A percentile compares a stretch with the other conserved stretches of the same genome.
Evolutionary conservation across 2,797 vertebrate genomes (phyloP).

Genomic region (Premnoplex brunnescens): DNA sequence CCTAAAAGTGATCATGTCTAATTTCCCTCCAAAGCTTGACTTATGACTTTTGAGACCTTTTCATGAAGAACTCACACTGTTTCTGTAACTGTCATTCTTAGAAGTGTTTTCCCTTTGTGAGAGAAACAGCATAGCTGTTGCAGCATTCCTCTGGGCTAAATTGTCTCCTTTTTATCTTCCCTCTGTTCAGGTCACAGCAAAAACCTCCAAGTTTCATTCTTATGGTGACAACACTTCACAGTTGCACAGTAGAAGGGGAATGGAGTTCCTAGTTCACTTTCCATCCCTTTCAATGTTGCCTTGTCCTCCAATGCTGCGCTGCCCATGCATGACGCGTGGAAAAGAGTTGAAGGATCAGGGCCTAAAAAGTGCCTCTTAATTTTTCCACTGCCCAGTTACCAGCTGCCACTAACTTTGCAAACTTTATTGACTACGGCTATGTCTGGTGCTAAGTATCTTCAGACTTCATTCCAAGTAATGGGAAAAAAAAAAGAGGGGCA

Average conservation of each 20-base stretch:
- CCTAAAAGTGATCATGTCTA: not conserved
- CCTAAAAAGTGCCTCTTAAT: not conserved
- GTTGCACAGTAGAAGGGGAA: not conserved
- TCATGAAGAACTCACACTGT: not conserved
- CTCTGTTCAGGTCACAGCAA: not conserved
- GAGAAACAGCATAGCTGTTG: not conserved
- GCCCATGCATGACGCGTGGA: not conserved
- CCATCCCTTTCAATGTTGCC: not conserved
- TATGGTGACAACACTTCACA: not conserved
- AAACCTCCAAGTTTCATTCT: not conserved
- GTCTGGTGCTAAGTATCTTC: constrained; percentile 40
- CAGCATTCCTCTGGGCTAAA: not conserved
- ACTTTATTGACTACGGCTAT: constrained; percentile 36
- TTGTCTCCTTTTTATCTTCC: not conserved
- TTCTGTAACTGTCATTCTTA: not conserved
- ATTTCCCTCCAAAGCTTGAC: not conserved
- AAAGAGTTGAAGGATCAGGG: not conserved
- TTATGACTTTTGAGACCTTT: not conserved
- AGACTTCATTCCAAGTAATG: constrained; percentile 69
- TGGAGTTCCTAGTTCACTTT: not conserved
- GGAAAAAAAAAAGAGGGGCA: constrained; percentile 57
- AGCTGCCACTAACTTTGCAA: constrained; percentile 41
- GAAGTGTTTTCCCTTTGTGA: not conserved
- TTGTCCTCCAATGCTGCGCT: not conserved
- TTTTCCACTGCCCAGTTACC: not conserved